Base-by-base conservation (phyloP, 1,140 invertebrate species). In the Lasioglossum baleicum region DNA sequence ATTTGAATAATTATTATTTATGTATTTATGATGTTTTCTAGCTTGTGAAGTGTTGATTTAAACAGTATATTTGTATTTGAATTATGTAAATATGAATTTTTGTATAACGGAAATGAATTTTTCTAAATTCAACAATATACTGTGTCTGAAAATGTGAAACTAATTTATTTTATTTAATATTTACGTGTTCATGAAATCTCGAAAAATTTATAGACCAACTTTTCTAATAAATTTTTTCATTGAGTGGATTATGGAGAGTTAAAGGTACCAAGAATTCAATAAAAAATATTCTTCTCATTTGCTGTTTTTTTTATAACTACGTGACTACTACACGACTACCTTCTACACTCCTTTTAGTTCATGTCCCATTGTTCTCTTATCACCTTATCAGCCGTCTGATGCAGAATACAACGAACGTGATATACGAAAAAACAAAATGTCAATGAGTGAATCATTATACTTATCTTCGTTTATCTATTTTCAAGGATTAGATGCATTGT, bases 341-440 rank as follows among this genome's bases (percentile, higher is more conserved):
- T 26, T 63, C 79, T 80, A 80, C 22, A 75, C 51, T 64, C 7
- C 13, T 40, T 6, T 53, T 63, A 6, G 66, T 75, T 63, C n/a
- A 56, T 75, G 73, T 8, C 2, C 61, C 22, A 61, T 40, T 80
- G 35, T 26, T 22, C 48, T 44, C 35, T 56, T 58, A 80, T 75
- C n/a, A 61, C 31, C 35, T 56, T 58, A 80, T 75, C n/a, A 61
- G 64, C 53, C 72, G 56, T 63, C 65, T 75, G 44, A 13, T 63
- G 42, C 6, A 20, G 66, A 68, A 17, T 75, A 48, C 73, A n/a
- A 68, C 44, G 48, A 58, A 51, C 78, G 71, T 65, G 68, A 72
- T 70, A 58, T 65, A 81, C 40, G 67, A 31, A 17, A 72, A 78
- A 82, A 80, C 81, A 82, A 80, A 68, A 82, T 79, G 81, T 65